Percentiles rank a stretch among this genome's conserved stretches.
Evolutionary conservation across 2,888 invertebrate genomes (phyloP).

Genomic region (Tortrix viridana): DNA sequence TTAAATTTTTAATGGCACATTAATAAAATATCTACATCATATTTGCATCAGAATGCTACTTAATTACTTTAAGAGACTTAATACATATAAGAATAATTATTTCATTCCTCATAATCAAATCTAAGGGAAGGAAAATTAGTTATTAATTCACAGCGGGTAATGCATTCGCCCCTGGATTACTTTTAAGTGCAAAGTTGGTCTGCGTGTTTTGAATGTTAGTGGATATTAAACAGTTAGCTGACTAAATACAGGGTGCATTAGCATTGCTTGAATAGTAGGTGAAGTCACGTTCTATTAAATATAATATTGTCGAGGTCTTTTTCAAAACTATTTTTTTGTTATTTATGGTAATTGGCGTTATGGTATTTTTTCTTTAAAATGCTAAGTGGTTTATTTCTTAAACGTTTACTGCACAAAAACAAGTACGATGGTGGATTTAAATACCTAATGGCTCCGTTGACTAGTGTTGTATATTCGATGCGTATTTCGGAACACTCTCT

Average conservation of each 20-base stretch:
- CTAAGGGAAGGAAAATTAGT: constrained; percentile 9
- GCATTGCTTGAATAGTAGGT: background rate
- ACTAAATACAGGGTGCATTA: constrained; percentile 10
- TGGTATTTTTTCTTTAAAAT: too few species aligned
- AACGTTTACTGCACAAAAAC: too few species aligned
- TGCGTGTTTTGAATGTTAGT: constrained; percentile 27
- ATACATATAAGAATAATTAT: background rate
- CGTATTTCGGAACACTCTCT: too few species aligned
- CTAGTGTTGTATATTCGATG: too few species aligned
- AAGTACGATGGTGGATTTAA: too few species aligned
- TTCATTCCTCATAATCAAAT: constrained; percentile 24
- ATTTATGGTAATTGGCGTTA: background rate
- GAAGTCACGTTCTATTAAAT: constrained; percentile 2
- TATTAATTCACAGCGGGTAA: constrained; percentile 34
- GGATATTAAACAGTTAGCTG: constrained; percentile 22
- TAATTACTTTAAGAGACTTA: too few species aligned
- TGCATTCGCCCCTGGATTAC: constrained; percentile 28
- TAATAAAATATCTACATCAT: too few species aligned
- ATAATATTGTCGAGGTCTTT: background rate
- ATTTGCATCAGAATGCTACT: too few species aligned
- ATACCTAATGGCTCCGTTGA: too few species aligned
- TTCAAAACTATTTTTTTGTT: background rate
- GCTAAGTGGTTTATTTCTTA: too few species aligned
- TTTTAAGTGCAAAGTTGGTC: constrained; percentile 34
- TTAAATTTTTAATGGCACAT: too few species aligned